Evolutionary conservation across 2,797 vertebrate genomes (phyloP), one percentile per base, ranked within the genome.

Genomic region (Choloepus didactylus): DNA sequence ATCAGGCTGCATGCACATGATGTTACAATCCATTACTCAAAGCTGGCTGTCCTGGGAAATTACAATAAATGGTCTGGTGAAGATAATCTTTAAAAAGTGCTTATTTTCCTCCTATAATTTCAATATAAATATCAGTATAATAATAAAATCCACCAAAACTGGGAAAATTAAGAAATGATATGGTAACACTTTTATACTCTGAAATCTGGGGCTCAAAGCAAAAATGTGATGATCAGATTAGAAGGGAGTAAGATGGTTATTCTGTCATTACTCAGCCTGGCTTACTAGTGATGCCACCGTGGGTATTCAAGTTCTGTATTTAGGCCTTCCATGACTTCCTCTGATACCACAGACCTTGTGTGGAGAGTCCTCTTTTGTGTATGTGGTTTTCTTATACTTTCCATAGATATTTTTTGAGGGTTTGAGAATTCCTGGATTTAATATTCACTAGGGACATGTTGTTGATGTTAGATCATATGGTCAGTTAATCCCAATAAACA

Each of bases 71-170:
- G 77, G 67, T 70, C 79, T 89, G 77, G 46, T 90, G 54, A 59
- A 92, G 85, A 93, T 27, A 31, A 29, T 67, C 54, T 85, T 82
- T 77, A 44, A 8, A 80, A 89, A 89, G 76, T 84, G 4, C 15
- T 95, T 82, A 29, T 93, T 83, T 60, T 62, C 19, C 67, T 93
- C 38, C 62, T 87, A 1, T 85, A 83, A 94, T 95, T 94, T 91
- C 41, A 91, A 19, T 35, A 73, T 41, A 60, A 69, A 87, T 89
- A 31, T 89, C 94, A 41, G 23, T 44, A 59, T 95, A 83, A 91
- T 77, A 95, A 91, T 89, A 96, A 91, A 90, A 89, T 25, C 67
- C 16, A 66, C 59, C 4, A 7, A 54, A 75, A 77, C 5, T 73
- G 27, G 82, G 66, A 67, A 94, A 88, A 76, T 59, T 82, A 95